Evolutionary conservation across 2,888 invertebrate species (phyloP), one percentile per base, ranked within the genome.

Genomic region (Macroteleia sp.): DNA sequence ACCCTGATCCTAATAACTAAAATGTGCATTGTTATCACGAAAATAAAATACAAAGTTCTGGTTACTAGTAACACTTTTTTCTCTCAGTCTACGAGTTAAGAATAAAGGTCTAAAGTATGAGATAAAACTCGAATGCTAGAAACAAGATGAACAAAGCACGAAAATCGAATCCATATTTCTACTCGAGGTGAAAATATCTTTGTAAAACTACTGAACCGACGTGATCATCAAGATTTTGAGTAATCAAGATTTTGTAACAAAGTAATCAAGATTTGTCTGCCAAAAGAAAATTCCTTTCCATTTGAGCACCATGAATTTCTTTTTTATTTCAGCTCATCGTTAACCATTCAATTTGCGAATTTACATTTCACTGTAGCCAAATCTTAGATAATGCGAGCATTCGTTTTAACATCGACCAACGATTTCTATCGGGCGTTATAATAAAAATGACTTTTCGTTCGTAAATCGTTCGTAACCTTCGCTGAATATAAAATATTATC

Each of bases 401-500:
- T 30, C 48, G 12, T 25, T 30, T 3, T 10, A 25, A 50, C 28
- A 30, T 32, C n/a, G n/a, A n/a, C n/a, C n/a, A n/a, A n/a, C n/a
- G n/a, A n/a, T 56, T 56, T 56, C 28, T 22, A 28, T 30, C 19
- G 9, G 12, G 14, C 41, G 9, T 44, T 32, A 9, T 12, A 5
- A 30, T 32, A 44, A 54, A 54, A 54, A 54, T 20, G 34, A 22
- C 10, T 17, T 34, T n/a, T n/a, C n/a, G 25, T 30, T 48, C 39
- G 17, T 22, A 56, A 39, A 46, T 46, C 34, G 59, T 34, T 22
- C 22, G 46, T 22, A 61, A 61, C 32, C 28, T 44, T 12, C 39
- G 19, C 10, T n/a, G 56, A 67, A 48, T 67, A 30, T 57, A 48
- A 56, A 46, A 56, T 56, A 57, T 67, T 56, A 44, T 66, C 36